Conservation (phyloP, 2,113 vertebrate species). For the Danio rerio region GRCz12tu NC_133195.1:8219501-8220000, state of each 20-base stretch:
- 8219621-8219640: conserved; percentile 31
- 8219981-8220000: conserved; percentile 24
- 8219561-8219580: background rate
- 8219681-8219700: background rate
- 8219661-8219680: background rate
- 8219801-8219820: background rate
- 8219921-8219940: background rate
- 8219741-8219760: background rate
- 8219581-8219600: conserved; percentile 36
- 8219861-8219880: background rate
- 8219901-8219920: background rate
- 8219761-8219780: background rate
- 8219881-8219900: background rate
- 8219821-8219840: background rate
- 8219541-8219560: background rate
- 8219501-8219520: conserved; percentile 66
- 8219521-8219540: conserved; percentile 61
- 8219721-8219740: background rate
- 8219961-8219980: conserved; percentile 32
- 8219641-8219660: background rate
- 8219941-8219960: conserved; percentile 34
- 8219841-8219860: background rate
- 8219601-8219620: conserved; percentile 37
- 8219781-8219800: background rate
- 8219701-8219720: background rate